Evolutionary conservation across 2,888 invertebrate genomes (phyloP).

Genomic region (Gymnoscelis rufifasciata): DNA sequence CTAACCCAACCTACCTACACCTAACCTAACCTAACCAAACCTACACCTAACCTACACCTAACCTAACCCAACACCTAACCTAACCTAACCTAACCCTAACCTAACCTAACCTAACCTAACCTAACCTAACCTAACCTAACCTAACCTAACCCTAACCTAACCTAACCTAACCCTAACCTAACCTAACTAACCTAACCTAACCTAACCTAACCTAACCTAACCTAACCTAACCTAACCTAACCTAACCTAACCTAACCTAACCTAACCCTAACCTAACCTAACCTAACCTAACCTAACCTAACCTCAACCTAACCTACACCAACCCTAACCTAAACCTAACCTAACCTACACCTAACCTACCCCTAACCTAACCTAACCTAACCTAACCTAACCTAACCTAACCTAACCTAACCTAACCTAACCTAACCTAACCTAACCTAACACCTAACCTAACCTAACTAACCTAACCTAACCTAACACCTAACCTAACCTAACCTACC

Average conservation of each 20-base stretch:
- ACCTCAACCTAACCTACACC: slow-evolving; percentile 26
- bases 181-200: slow-evolving; percentile 16
- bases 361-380: slow-evolving; percentile 32
- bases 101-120: slow-evolving; percentile 19
- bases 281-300: slow-evolving; percentile 25
- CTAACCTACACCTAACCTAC: slow-evolving; percentile 28
- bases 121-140: slow-evolving; percentile 16
- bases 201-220: slow-evolving; percentile 13
- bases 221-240: slow-evolving; percentile 13
- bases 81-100: slow-evolving; percentile 17
- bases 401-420: slow-evolving; percentile 31
- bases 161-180: slow-evolving; percentile 12
- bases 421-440: slow-evolving; percentile 30
- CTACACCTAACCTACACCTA: slow-evolving; percentile 13
- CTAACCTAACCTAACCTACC: background rate
- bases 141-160: slow-evolving; percentile 18
- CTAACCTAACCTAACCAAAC: slow-evolving; percentile 9
- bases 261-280: slow-evolving; percentile 31
- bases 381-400: slow-evolving; percentile 30
- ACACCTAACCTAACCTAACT: slow-evolving; percentile 27
- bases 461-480: slow-evolving; percentile 10
- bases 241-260: slow-evolving; percentile 14
- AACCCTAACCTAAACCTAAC: slow-evolving; percentile 26
- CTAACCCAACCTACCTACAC: slow-evolving; percentile 16
- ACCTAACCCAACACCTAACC: slow-evolving; percentile 9